A percentile compares a stretch with the other conserved stretches of the same genome.
phyloP scores from a whole-genome alignment of 2,797 vertebrate genomes.

The Callimico goeldii region DNA sequence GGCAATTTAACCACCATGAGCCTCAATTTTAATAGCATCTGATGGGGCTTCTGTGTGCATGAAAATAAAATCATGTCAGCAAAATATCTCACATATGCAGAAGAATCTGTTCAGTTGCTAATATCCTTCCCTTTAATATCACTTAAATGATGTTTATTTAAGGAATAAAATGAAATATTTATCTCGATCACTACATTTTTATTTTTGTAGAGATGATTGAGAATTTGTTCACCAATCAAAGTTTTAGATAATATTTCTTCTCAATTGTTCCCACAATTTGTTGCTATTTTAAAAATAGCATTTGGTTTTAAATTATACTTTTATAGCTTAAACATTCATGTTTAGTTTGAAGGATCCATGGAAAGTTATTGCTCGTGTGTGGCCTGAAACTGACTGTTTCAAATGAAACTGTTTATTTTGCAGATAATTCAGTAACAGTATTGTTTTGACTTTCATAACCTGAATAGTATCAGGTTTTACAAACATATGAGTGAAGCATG shows the following conservation, averaged over 20 bases:
- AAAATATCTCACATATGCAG: background rate
- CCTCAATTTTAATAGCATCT: background rate
- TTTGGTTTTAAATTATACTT: conserved; percentile 4
- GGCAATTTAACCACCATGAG: background rate
- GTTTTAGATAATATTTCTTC: background rate
- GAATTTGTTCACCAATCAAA: background rate
- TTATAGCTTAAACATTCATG: conserved; percentile 26
- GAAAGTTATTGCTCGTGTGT: conserved; percentile 46
- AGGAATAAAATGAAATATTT: background rate
- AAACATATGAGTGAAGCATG: conserved; percentile 53
- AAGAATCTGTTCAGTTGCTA: background rate
- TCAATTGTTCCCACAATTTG: background rate
- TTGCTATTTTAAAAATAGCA: conserved; percentile 21
- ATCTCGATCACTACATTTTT: background rate
- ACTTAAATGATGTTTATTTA: background rate
- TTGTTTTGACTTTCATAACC: conserved; percentile 63
- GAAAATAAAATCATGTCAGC: background rate
- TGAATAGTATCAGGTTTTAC: conserved; percentile 63
- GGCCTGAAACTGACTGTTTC: conserved; percentile 55
- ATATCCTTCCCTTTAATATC: background rate
- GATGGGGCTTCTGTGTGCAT: background rate
- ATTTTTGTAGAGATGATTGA: background rate
- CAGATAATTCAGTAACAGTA: conserved; percentile 54
- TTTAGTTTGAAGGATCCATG: conserved; percentile 9
- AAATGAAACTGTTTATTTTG: conserved; percentile 66